phyloP scores from a whole-genome alignment of 2,888 invertebrate genomes.

The Dryobota labecula region DNA sequence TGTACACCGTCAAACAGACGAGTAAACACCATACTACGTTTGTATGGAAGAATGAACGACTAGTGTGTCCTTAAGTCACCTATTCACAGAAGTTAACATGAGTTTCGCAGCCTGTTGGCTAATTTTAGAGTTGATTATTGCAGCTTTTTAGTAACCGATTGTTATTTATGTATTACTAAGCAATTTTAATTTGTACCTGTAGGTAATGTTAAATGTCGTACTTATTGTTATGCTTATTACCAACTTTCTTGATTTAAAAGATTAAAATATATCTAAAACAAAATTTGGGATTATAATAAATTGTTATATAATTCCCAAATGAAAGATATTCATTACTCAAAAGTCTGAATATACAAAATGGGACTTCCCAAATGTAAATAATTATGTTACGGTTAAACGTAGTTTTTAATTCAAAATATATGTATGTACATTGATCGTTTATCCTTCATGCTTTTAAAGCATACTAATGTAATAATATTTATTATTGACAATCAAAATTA shows the following conservation, averaged over 20 bases:
- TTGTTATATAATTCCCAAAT: constrained; percentile 62
- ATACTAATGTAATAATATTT: constrained; percentile 48
- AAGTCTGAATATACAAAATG: constrained; percentile 77
- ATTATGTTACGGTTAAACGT: constrained; percentile 66
- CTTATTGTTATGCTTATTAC: constrained; percentile 36
- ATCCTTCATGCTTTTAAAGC: constrained; percentile 71
- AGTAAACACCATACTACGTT: too few species aligned
- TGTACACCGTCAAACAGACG: too few species aligned
- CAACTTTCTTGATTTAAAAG: constrained; percentile 32
- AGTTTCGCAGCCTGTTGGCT: neutral
- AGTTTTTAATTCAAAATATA: constrained; percentile 64
- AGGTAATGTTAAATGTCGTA: constrained; percentile 43
- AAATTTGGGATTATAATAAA: constrained; percentile 41
- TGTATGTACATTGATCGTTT: constrained; percentile 56
- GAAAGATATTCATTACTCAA: constrained; percentile 70
- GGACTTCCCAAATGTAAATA: constrained; percentile 70
- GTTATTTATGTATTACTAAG: constrained; percentile 19
- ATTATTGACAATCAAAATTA: constrained; percentile 17
- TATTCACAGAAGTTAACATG: neutral
- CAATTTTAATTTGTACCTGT: constrained; percentile 13
- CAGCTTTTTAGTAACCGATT: neutral
- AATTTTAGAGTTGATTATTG: constrained; percentile 4
- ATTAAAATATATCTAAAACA: constrained; percentile 23
- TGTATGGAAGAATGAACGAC: too few species aligned
- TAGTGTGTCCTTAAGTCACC: too few species aligned